These are phyloP conservation scores for Pristionchus entomophagus DNA, from an alignment of 2,888 invertebrate species.

Conservation along the genomic window DNA sequence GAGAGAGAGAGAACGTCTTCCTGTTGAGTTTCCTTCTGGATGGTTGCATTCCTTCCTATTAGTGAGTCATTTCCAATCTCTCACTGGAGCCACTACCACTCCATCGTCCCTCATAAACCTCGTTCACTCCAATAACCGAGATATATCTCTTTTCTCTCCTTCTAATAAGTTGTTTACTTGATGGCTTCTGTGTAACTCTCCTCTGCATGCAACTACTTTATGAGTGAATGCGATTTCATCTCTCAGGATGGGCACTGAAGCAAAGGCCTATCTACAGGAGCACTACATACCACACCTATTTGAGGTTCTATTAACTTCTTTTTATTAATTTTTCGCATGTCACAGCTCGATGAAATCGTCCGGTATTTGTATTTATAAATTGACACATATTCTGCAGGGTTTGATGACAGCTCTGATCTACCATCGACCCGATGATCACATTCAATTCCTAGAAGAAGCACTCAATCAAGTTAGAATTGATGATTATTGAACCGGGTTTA, in stretches of 20 bases:
- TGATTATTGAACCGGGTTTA: too few species aligned
- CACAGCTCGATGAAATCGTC: background rate
- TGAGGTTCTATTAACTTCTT: too few species aligned
- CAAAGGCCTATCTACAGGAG: constrained; percentile 77
- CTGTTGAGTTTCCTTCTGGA: background rate
- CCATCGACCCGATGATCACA: constrained; percentile 78
- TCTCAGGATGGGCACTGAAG: constrained; percentile 76
- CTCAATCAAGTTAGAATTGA: constrained; percentile 48
- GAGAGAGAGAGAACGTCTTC: background rate
- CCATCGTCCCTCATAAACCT: background rate
- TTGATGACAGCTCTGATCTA: constrained; percentile 80
- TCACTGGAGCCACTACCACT: background rate
- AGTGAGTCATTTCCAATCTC: constrained; percentile 20
- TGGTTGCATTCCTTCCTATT: constrained; percentile 25
- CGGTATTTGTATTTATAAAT: too few species aligned
- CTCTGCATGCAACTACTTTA: too few species aligned
- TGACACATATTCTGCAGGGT: constrained; percentile 76
- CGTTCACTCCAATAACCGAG: too few species aligned
- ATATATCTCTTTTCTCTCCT: too few species aligned
- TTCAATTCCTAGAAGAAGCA: constrained; percentile 70
- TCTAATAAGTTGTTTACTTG: too few species aligned
- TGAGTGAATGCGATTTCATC: too few species aligned
- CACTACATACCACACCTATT: constrained; percentile 78
- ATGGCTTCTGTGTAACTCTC: too few species aligned
- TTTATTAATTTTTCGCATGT: constrained; percentile 2